Evolutionary conservation across 2,113 vertebrate species (phyloP).

Genomic region (Rynchops niger): DNA sequence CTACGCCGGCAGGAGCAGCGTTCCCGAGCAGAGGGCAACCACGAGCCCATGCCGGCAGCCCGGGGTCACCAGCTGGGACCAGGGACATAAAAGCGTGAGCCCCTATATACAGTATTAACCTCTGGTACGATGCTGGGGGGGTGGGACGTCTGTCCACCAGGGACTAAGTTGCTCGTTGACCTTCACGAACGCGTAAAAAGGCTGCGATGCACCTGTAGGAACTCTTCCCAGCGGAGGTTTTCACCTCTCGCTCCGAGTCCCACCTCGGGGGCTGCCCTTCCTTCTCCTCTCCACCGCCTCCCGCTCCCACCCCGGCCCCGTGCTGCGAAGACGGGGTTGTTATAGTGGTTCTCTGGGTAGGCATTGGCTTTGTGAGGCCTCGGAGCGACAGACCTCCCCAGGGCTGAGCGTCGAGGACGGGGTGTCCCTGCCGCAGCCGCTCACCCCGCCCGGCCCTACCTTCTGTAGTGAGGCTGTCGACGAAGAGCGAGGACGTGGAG

Average conservation of each 20-base stretch:
- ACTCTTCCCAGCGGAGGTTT: background rate
- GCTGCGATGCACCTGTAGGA: background rate
- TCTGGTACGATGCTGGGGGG: fast-evolving
- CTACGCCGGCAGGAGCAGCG: background rate
- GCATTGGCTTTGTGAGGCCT: background rate
- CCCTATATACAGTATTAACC: fast-evolving
- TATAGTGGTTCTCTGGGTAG: fast-evolving
- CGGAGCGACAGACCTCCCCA: background rate
- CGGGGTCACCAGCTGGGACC: background rate
- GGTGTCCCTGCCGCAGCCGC: background rate
- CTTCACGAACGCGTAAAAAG: background rate
- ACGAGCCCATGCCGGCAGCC: fast-evolving
- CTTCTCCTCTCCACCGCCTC: background rate
- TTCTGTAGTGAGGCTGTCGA: conserved; percentile 80
- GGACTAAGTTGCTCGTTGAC: background rate
- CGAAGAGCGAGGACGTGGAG: conserved; percentile 58
- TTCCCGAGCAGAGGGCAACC: background rate
- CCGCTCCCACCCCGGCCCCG: background rate
- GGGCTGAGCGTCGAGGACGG: background rate
- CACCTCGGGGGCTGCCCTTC: background rate
- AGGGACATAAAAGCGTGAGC: fast-evolving
- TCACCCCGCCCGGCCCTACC: conserved; percentile 67
- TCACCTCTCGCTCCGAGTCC: fast-evolving
- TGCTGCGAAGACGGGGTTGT: background rate
- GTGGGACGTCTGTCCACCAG: background rate